Base-by-base conservation (phyloP, 2,113 vertebrate species). In the Barnardius zonarius region DNA sequence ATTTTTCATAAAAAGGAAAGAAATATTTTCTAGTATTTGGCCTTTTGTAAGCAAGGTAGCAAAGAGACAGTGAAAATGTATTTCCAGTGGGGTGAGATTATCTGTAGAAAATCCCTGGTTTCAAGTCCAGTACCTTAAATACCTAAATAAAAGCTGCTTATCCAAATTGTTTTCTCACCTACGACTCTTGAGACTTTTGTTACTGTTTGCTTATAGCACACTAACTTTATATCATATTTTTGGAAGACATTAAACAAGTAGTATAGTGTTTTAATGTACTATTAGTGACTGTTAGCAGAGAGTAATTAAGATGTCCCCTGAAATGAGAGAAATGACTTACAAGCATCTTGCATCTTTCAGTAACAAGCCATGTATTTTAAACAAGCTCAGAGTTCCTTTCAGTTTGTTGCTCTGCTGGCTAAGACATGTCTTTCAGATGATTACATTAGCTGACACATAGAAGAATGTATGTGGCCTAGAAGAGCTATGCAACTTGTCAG, bases 351-450 rank as follows among this genome's bases (percentile, higher is more conserved):
- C 63, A 52, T 94, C 57, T 94, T 85, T 96, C 93, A 95, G 41
- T 90, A 85, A 90, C 92, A 97, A 91, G 87, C 95, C 81, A 55
- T 17, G 37, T 83, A 85, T 37, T 94, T 93, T 96, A 93, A 91
- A 95, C 92, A 96, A 95, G 57, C 54, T 66, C 57, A 55, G 86
- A 52, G 43, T 89, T 95, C 46, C 52, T 76, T 77, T 83, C 63
- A 74, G 46, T 95, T 94, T 88, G 78, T 93, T 94, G 54, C 90
- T 91, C 59, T 77, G 62, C 63, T 88, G 54, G 27, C 89, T 51
- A 77, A 59, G 79, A 79, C 88, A 57, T 68, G 43, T 94, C 67
- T 94, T 94, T 67, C 82, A 95, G 92, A 94, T 94, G 88, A 86
- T 30, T 94, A 63, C 79, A 90, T 97, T 94, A 93, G 67, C 87